Percentiles rank a stretch among this genome's conserved stretches.
phyloP scores from a whole-genome alignment of 2,113 vertebrate genomes.

The Chamaea fasciata region DNA sequence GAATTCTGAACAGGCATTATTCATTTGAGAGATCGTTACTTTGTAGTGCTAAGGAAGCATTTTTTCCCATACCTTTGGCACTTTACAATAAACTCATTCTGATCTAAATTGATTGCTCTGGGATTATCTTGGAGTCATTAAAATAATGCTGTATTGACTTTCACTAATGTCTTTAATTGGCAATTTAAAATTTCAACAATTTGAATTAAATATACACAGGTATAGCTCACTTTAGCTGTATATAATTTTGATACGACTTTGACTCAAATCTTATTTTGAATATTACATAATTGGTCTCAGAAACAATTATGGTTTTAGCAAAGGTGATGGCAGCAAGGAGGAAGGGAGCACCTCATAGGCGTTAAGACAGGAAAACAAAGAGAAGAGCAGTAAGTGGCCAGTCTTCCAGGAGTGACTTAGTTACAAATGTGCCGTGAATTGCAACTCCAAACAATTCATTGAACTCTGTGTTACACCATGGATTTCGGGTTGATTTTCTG shows the following conservation, averaged over 20 bases:
- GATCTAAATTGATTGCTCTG: conserved; percentile 90
- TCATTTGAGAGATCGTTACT: conserved; percentile 78
- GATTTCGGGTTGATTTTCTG: neutral
- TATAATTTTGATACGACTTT: conserved; percentile 72
- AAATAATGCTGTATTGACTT: conserved; percentile 91
- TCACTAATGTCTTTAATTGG: conserved; percentile 86
- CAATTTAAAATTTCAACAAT: conserved; percentile 81
- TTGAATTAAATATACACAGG: conserved; percentile 75
- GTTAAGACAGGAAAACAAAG: neutral
- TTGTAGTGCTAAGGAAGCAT: conserved; percentile 75
- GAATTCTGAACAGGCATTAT: conserved; percentile 74
- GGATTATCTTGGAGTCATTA: conserved; percentile 87
- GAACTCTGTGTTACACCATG: neutral
- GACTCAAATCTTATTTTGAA: conserved; percentile 47
- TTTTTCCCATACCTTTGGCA: conserved; percentile 76
- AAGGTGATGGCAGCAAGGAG: neutral
- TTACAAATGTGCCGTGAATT: neutral
- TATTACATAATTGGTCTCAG: neutral
- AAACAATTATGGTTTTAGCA: neutral
- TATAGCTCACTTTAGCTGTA: conserved; percentile 73
- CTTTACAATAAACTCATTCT: conserved; percentile 80
- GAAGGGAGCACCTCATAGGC: neutral
- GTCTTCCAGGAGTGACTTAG: neutral
- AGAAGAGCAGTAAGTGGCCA: neutral
- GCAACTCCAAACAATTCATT: neutral